Evolutionary conservation across 2,888 invertebrate species (phyloP).

Genomic region (Mycogona germanica): DNA sequence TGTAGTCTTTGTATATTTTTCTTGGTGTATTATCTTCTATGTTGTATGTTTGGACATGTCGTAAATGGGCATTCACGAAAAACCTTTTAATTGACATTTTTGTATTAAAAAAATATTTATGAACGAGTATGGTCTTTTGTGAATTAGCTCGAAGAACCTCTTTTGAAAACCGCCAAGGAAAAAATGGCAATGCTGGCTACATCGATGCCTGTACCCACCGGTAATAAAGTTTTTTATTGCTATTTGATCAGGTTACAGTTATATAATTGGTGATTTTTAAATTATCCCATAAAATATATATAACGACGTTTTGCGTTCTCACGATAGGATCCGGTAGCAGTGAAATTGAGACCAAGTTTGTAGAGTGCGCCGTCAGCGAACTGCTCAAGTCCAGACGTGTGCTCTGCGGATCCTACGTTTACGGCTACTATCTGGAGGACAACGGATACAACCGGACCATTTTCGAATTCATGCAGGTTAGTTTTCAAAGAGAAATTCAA

Average conservation of each 20-base stretch:
- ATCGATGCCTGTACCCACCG: conserved; percentile 31
- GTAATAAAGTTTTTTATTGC: conserved; percentile 1
- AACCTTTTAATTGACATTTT: background rate
- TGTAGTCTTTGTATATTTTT: too few relatives aligned
- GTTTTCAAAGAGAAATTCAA: conserved; percentile 6
- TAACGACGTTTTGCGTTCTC: background rate
- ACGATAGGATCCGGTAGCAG: conserved; percentile 13
- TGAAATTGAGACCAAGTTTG: conserved; percentile 38
- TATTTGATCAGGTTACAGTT: background rate
- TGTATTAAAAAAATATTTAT: background rate
- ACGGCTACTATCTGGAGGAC: conserved; percentile 52
- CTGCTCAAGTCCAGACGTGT: conserved; percentile 48
- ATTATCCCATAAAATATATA: background rate
- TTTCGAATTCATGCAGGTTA: conserved; percentile 55
- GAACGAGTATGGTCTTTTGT: conserved; percentile 15
- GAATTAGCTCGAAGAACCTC: conserved; percentile 47
- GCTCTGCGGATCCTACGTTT: conserved; percentile 52
- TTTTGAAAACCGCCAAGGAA: conserved; percentile 44
- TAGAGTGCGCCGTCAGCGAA: conserved; percentile 51
- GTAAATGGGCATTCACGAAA: background rate
- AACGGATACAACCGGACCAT: conserved; percentile 51
- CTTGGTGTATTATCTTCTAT: too few relatives aligned
- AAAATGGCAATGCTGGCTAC: conserved; percentile 49
- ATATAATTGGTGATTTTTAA: background rate
- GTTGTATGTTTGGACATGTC: too few relatives aligned